Conservation (phyloP, 2,797 vertebrate genomes). For the Tympanoctomys barrerae region DNA sequence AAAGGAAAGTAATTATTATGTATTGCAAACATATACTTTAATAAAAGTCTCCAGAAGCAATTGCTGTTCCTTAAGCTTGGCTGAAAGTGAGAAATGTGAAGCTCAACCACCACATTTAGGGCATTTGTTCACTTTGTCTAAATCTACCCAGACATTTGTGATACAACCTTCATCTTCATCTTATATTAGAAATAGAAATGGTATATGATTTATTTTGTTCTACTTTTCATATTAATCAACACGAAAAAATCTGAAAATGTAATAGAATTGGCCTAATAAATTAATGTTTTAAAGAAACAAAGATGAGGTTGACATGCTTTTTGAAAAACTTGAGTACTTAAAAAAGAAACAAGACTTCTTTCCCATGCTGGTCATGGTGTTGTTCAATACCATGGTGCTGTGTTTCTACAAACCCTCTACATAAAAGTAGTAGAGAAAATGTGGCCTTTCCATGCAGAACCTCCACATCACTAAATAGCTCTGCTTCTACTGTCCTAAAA, state of each 20-base stretch:
- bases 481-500: slow-evolving; percentile 24
- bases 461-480: neutral
- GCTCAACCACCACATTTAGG: neutral
- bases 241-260: slow-evolving; percentile 19
- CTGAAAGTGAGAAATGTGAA: slow-evolving; percentile 20
- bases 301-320: slow-evolving; percentile 20
- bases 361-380: neutral
- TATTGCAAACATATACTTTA: neutral
- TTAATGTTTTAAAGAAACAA: slow-evolving; percentile 57
- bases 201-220: neutral
- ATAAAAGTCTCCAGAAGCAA: neutral
- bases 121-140: slow-evolving; percentile 24
- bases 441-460: slow-evolving; percentile 1
- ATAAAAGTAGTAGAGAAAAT: slow-evolving; percentile 42
- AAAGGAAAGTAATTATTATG: neutral
- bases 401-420: slow-evolving; percentile 2
- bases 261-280: neutral
- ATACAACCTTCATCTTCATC: neutral
- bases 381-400: neutral
- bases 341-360: neutral
- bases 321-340: neutral
- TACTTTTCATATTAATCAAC: neutral
- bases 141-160: slow-evolving; percentile 34
- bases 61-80: neutral
- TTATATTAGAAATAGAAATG: neutral